phyloP scores from a whole-genome alignment of 2,888 invertebrate genomes.

The Mythimna vitellina region DNA sequence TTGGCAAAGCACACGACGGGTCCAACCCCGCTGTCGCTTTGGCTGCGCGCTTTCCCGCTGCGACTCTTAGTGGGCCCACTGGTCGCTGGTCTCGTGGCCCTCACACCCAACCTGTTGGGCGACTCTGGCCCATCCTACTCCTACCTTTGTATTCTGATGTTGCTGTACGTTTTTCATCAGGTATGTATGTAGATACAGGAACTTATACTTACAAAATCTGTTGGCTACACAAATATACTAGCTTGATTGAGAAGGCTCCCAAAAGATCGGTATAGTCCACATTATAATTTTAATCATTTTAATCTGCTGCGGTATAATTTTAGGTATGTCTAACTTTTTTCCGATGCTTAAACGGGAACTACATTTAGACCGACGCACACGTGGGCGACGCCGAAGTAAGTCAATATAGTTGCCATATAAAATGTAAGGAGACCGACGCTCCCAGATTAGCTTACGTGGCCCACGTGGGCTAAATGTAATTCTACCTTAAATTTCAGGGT shows the following conservation, averaged over 20 bases:
- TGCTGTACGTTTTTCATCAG: constrained; percentile 97
- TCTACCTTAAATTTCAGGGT: background rate
- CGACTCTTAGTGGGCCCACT: constrained; percentile 96
- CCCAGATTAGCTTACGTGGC: no score
- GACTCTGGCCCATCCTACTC: constrained; percentile 90
- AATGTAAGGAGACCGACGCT: no score
- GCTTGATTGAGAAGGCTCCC: no score
- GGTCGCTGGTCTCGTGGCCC: constrained; percentile 95
- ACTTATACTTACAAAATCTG: no score
- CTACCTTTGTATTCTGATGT: constrained; percentile 94
- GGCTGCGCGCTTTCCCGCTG: constrained; percentile 96
- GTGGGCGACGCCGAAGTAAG: no score
- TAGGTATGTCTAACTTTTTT: background rate
- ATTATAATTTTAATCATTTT: no score
- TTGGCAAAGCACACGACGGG: constrained; percentile 94
- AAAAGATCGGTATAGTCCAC: no score
- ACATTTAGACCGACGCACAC: no score
- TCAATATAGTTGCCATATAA: no score
- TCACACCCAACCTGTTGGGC: constrained; percentile 94
- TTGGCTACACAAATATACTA: no score
- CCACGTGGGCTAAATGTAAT: no score
- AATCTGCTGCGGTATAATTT: no score
- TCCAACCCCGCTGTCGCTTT: constrained; percentile 96
- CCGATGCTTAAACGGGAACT: background rate
- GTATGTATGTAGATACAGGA: constrained; percentile 73